Base-by-base conservation (phyloP, 1,140 invertebrate genomes). In the Drosophila yakuba region DNA sequence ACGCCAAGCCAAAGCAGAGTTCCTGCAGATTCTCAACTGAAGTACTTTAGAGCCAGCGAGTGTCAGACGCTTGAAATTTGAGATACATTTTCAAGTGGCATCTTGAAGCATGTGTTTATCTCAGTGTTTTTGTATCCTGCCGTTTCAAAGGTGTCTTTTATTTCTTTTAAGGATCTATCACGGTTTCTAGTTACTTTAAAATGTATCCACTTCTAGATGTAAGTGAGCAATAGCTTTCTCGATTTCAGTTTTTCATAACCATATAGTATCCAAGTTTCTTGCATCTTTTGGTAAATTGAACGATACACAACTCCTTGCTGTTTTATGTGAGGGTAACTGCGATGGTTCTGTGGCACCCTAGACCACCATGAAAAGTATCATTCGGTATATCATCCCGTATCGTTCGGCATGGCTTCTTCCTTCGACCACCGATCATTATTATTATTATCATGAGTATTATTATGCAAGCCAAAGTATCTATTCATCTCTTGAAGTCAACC, bases 401-500 rank as follows among this genome's bases (percentile, higher is more conserved):
- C 44, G 32, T 47, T 35, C 23, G 28, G 48, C 35, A 50, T 25
- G 8, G 25, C 23, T 25, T 50, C n/a, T 50, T 50, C 25, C 45
- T 10, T 50, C 15, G 48, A 35, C 48, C 48, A 15, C n/a, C 47
- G 47, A 50, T 32, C 23, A 17, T 50, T 15, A 50, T 32, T 32
- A 39, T 39, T 14, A 14, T 38, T 14, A 14, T 38, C 4, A 12
- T 38, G 12, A 47, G 39, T 15, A 48, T 64, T 64, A 69, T 71
- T 69, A 71, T 57, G 51, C 52, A 58, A 57, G 62, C 32, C 25
- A 41, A 39, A 32, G 63, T 71, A 56, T 71, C 50, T 48, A 69
- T 28, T 43, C 25, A 45, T 35, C 66, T 23, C 66, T 39, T 5
- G 1, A 51, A 52, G 36, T 62, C 59, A 54, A 39, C 35, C 35